Conservation (phyloP, 2,113 vertebrate species). For the Acrocephalus kingi region DNA sequence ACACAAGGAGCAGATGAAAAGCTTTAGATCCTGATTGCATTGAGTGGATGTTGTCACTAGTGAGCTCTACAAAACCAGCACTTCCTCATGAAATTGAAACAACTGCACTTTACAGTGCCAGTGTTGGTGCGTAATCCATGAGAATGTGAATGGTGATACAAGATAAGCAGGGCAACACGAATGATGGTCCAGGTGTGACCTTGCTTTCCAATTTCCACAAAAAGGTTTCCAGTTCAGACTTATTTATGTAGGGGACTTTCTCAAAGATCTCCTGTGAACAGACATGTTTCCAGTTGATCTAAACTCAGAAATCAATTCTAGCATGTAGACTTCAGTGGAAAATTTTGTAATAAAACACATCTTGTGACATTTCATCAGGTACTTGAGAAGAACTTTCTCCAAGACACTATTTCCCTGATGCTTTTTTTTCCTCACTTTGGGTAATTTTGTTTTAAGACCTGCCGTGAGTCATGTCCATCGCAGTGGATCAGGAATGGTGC, state of each 20-base stretch:
- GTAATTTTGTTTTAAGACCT: conserved; percentile 59
- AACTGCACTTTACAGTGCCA: not conserved
- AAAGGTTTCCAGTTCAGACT: not conserved
- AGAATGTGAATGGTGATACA: not conserved
- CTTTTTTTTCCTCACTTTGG: conserved; percentile 3
- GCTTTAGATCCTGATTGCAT: not conserved
- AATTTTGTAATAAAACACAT: conserved; percentile 25
- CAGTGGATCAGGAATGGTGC: conserved; percentile 59
- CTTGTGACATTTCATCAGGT: conserved; percentile 56
- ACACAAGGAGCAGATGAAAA: not conserved
- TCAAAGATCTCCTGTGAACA: not conserved
- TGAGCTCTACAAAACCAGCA: not conserved
- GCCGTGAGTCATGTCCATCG: conserved; percentile 48
- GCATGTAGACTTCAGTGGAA: conserved; percentile 15
- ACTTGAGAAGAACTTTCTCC: conserved; percentile 45
- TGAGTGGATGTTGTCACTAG: not conserved
- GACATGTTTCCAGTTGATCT: not conserved
- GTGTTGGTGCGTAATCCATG: not conserved
- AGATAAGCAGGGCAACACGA: not conserved
- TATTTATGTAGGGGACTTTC: not conserved
- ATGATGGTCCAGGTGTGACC: not conserved
- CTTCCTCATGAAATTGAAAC: not conserved
- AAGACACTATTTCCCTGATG: conserved; percentile 18
- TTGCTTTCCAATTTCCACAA: not conserved
- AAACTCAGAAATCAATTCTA: conserved; percentile 24